Conservation (phyloP, 2,113 vertebrate genomes). For the Sitta europaea region DNA sequence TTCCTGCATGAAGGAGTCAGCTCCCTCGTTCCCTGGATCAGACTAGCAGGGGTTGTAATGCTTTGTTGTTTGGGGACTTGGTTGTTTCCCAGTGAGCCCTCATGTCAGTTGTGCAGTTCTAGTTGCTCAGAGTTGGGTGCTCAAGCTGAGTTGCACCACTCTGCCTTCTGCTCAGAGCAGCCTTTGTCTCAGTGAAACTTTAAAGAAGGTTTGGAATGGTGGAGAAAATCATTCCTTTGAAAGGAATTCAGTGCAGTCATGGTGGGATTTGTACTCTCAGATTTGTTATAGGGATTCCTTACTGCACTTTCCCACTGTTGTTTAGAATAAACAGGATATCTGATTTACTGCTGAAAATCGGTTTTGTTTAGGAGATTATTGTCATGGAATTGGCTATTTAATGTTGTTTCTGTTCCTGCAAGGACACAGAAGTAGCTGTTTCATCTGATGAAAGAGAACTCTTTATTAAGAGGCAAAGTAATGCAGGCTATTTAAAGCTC, state of each 20-base stretch:
- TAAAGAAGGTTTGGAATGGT: neutral
- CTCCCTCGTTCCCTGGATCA: neutral
- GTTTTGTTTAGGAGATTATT: neutral
- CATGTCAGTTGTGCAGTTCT: too few species aligned
- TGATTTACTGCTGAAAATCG: neutral
- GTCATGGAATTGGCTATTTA: neutral
- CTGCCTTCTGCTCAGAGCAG: neutral
- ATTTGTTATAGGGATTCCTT: neutral
- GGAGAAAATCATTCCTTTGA: neutral
- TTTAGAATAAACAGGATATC: neutral
- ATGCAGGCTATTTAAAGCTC: conserved; percentile 17
- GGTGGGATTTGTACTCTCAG: neutral
- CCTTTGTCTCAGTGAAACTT: neutral
- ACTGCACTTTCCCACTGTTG: neutral
- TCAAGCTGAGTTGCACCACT: neutral
- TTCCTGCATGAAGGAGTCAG: neutral
- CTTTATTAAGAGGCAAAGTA: conserved; percentile 29
- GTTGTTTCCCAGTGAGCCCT: neutral
- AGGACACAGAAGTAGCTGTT: neutral
- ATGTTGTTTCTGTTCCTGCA: neutral
- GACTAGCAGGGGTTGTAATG: too few species aligned
- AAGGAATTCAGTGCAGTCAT: neutral
- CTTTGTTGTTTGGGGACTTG: neutral
- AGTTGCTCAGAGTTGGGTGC: neutral
- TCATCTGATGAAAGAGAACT: neutral